Conservation (phyloP, 2,797 vertebrate genomes). For the Cichlasoma orientale region DNA sequence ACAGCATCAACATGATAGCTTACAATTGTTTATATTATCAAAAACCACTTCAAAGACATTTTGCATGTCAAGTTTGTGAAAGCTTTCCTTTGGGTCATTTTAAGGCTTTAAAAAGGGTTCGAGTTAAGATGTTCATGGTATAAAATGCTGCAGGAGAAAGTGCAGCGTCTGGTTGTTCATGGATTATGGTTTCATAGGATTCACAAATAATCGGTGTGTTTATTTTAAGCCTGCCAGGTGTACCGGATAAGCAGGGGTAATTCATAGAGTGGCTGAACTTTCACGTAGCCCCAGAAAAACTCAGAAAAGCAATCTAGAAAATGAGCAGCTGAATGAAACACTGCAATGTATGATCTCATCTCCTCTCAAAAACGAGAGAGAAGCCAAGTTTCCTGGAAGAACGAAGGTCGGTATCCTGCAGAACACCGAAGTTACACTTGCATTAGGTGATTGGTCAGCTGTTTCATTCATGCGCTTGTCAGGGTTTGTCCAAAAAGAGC, state of each 20-base stretch:
- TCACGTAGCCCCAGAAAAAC: constrained; percentile 18
- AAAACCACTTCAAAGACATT: not conserved
- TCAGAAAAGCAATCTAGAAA: constrained; percentile 8
- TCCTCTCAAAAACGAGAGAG: not conserved
- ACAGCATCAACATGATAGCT: not conserved
- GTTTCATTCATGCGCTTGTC: not conserved
- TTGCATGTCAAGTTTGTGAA: not conserved
- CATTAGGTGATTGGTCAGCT: not conserved
- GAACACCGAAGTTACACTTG: not conserved
- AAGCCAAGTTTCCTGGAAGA: not conserved
- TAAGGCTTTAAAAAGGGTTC: not conserved
- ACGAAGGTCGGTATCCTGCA: too few species aligned
- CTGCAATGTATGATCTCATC: not conserved
- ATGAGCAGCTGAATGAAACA: not conserved
- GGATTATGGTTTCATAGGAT: constrained; percentile 25
- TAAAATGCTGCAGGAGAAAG: not conserved
- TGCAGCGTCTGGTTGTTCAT: not conserved
- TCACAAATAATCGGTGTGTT: constrained; percentile 46
- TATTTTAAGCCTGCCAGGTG: constrained; percentile 44
- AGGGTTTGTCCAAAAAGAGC: not conserved
- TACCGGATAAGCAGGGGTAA: constrained; percentile 37
- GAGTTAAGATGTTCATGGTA: not conserved
- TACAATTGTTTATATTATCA: not conserved
- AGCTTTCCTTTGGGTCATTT: not conserved
- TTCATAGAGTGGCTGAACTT: constrained; percentile 28